These are phyloP conservation scores for Encarsia formosa DNA, from an alignment of 2,888 invertebrate genomes.

Conservation along the genomic window DNA sequence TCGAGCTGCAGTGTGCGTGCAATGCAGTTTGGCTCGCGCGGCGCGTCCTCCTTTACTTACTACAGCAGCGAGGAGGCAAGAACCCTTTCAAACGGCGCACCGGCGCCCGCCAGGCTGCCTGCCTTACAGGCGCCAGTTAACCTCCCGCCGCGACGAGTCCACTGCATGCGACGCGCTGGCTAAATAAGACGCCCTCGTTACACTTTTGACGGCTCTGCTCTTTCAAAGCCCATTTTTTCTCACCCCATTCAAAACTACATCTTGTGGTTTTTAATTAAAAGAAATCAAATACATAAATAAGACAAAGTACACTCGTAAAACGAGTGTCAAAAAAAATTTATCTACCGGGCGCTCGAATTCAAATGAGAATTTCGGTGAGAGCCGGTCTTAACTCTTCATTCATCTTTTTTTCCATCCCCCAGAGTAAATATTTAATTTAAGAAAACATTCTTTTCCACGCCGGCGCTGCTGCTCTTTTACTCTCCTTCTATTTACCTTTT, in stretches of 20 bases:
- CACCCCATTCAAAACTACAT: no score
- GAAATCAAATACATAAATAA: no score
- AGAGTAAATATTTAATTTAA: conserved; percentile 24
- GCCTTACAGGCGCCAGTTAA: conserved; percentile 47
- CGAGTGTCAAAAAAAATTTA: no score
- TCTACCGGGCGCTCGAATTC: no score
- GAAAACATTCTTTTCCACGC: conserved; percentile 14
- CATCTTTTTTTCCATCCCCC: neutral
- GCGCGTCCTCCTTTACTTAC: neutral
- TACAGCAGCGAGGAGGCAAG: no score
- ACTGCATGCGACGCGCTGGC: conserved; percentile 2
- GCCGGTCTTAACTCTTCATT: neutral
- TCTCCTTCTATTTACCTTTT: neutral
- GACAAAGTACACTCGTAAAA: no score
- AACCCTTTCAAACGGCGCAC: conserved; percentile 42
- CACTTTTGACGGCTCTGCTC: no score
- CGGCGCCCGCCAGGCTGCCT: conserved; percentile 52
- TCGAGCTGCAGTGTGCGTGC: neutral
- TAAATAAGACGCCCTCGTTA: conserved; percentile 8
- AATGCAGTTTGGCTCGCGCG: neutral
- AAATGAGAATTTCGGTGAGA: no score
- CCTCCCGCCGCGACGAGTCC: conserved; percentile 32
- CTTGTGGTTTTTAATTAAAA: no score
- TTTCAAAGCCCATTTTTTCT: no score
- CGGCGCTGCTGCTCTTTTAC: neutral